phyloP scores from a whole-genome alignment of 2,888 invertebrate species.

The Cheilosia grossa region DNA sequence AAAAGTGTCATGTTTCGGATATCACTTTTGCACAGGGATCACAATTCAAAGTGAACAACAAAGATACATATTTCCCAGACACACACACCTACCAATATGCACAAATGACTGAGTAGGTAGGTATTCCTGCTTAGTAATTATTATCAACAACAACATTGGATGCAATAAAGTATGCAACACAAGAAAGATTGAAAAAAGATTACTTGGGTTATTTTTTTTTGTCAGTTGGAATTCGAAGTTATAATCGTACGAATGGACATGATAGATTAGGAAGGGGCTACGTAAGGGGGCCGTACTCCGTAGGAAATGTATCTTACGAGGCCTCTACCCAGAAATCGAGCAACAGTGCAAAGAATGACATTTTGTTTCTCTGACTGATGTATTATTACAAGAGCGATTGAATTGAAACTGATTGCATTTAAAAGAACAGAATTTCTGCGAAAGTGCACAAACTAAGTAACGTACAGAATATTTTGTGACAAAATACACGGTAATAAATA shows the following conservation, averaged over 20 bases:
- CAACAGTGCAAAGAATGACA: too few relatives aligned
- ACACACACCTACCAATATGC: neutral
- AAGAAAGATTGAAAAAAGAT: slow-evolving; percentile 33
- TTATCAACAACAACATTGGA: slow-evolving; percentile 23
- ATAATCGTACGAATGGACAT: slow-evolving; percentile 49
- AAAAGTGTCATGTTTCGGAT: slow-evolving; percentile 64
- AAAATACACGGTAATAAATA: too few relatives aligned
- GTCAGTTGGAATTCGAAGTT: slow-evolving; percentile 23
- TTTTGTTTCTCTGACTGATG: too few relatives aligned
- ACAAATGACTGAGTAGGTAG: neutral
- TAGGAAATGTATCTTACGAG: neutral
- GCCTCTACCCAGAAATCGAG: too few relatives aligned
- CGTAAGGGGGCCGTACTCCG: neutral
- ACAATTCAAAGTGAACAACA: slow-evolving; percentile 24
- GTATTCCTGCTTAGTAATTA: slow-evolving; percentile 33
- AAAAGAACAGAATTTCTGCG: too few relatives aligned
- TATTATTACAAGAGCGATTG: too few relatives aligned
- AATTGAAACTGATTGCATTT: too few relatives aligned
- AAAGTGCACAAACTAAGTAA: too few relatives aligned
- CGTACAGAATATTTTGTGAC: too few relatives aligned
- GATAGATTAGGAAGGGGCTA: slow-evolving; percentile 12
- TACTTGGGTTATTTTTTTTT: slow-evolving; percentile 37
- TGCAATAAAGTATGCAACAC: slow-evolving; percentile 32
- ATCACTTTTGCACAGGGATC: slow-evolving; percentile 55
- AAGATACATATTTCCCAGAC: neutral